Conservation (phyloP, 2,797 vertebrate species). For the Rhinatrema bivittatum region DNA sequence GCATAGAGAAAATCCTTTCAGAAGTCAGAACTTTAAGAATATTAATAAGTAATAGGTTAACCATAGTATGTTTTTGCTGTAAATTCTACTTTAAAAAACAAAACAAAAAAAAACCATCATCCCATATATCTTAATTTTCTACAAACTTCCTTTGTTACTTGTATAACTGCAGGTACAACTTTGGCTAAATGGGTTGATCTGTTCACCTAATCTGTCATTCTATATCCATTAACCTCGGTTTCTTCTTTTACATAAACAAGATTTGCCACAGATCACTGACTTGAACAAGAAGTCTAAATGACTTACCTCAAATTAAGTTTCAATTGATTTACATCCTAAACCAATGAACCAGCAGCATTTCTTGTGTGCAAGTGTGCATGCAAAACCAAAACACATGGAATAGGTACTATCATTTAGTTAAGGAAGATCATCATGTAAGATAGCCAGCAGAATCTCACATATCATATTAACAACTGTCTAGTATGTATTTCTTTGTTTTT, state of each 20-base stretch:
- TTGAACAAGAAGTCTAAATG: slow-evolving; percentile 48
- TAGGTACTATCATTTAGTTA: slow-evolving; percentile 36
- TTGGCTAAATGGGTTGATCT: slow-evolving; percentile 25
- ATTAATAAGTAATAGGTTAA: too few relatives aligned
- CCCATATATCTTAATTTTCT: too few relatives aligned
- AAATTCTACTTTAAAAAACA: too few relatives aligned
- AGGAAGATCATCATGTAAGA: slow-evolving; percentile 15
- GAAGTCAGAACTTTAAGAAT: too few relatives aligned
- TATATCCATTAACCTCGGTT: slow-evolving; percentile 37
- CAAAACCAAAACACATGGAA: slow-evolving; percentile 37
- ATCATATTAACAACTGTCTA: too few relatives aligned
- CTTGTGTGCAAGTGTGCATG: slow-evolving; percentile 34
- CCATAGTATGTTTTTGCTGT: too few relatives aligned
- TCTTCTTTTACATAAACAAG: slow-evolving; percentile 47
- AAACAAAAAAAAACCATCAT: too few relatives aligned
- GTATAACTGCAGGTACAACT: slow-evolving; percentile 34
- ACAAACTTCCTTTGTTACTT: slow-evolving; percentile 19
- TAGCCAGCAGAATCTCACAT: too few relatives aligned
- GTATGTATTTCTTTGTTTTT: too few relatives aligned
- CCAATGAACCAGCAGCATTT: slow-evolving; percentile 55
- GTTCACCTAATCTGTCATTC: slow-evolving; percentile 40
- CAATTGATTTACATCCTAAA: slow-evolving; percentile 43
- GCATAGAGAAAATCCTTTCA: too few relatives aligned
- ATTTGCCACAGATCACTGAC: slow-evolving; percentile 55
- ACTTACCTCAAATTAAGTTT: slow-evolving; percentile 61